Base-by-base conservation (phyloP, 2,113 vertebrate species). In the Ciconia stormi region DNA sequence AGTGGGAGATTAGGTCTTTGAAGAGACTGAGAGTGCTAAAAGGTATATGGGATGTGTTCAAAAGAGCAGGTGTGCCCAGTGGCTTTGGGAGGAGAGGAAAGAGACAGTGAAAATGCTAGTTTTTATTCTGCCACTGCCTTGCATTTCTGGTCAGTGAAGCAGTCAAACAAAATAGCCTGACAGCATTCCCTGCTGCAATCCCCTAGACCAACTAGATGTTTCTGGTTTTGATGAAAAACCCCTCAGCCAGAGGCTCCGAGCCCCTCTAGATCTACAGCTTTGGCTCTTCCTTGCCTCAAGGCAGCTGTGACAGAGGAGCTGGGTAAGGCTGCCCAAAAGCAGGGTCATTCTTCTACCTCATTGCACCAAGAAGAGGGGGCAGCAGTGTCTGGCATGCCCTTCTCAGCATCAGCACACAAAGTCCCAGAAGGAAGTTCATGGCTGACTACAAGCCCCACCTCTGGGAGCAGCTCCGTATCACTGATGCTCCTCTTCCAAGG, bases 1-100 rank as follows among this genome's bases (percentile, higher is more conserved):
- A 90, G 74, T n/a, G 40, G 46, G 12, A 85, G 23, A 82, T 59
- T 34, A 86, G 17, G 25, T 36, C 82, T 95, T 91, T 93, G 86
- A 83, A 83, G 92, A 82, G 55, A 88, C 44, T 2, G 15, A 63
- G 36, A 82, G 10, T 12, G 15, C 19, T 69, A 32, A 86, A 90
- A 93, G 38, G 2, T 91, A 40, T 44, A 34, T 20, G 23, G 56
- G 30, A 5, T 46, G 8, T 52, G 17, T 34, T 92, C 56, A 89
- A 55, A 90, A 40, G 65, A 72, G 44, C 52, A 65, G 47, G 20
- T 66, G n/a, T 62, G 58, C 22, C 67, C 30, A 71, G 32, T 8
- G 44, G 11, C 61, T 78, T 61, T 61, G 55, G 44, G n/a, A 82
- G 22, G 53, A 73, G 53, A 94, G 25, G 10, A 74, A 65, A 73